Conservation (phyloP, 2,113 vertebrate species). For the Takifugu bimaculatus region DNA sequence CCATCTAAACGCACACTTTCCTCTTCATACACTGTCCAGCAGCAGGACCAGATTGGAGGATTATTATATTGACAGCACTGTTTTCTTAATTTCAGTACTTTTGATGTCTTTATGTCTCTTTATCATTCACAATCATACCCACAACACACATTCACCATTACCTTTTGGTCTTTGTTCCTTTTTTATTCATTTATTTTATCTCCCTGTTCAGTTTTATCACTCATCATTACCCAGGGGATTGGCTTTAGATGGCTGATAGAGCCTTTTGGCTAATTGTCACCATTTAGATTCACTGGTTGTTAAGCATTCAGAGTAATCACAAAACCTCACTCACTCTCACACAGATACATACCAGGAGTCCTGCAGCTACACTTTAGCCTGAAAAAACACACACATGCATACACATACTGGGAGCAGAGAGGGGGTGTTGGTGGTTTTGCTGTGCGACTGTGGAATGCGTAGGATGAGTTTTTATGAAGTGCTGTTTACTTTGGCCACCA, state of each 20-base stretch:
- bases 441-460: constrained; percentile 71
- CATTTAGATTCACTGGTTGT: constrained; percentile 78
- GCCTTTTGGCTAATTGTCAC: constrained; percentile 78
- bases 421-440: constrained; percentile 71
- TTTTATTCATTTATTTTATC: constrained; percentile 20
- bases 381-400: constrained; percentile 31
- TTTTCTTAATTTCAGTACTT: constrained; percentile 40
- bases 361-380: constrained; percentile 45
- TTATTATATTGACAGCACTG: constrained; percentile 46
- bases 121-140: constrained; percentile 25
- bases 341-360: constrained; percentile 18
- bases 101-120: constrained; percentile 42
- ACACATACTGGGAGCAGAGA: constrained; percentile 49
- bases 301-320: constrained; percentile 58
- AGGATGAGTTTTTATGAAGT: constrained; percentile 77
- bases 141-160: constrained; percentile 16
- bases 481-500: constrained; percentile 76
- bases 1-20: background rate
- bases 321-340: constrained; percentile 19
- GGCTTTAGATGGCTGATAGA: constrained; percentile 74
- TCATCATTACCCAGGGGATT: constrained; percentile 74
- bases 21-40: constrained; percentile 25
- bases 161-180: constrained; percentile 33
- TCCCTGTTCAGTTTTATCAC: constrained; percentile 66
- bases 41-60: constrained; percentile 44